Conservation (phyloP, 2,888 invertebrate genomes). For the Netelia melanura region DNA sequence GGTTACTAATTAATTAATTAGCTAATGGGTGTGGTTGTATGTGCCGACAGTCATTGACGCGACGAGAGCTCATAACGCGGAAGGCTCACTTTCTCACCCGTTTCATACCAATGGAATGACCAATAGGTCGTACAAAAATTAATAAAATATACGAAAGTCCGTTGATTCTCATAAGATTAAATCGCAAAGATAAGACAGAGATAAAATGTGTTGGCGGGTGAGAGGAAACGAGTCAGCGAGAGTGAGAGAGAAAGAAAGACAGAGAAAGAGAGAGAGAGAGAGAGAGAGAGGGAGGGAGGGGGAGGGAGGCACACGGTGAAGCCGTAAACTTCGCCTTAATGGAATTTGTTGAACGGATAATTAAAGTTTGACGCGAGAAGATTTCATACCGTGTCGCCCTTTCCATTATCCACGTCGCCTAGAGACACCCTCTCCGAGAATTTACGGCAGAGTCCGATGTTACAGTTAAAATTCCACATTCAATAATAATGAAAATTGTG, state of each 20-base stretch:
- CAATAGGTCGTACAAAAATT: slow-evolving; percentile 7
- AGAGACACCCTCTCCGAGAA: slow-evolving; percentile 15
- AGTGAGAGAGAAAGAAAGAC: no score
- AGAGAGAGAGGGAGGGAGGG: not conserved
- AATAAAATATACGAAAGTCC: slow-evolving; percentile 3
- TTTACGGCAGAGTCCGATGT: slow-evolving; percentile 55
- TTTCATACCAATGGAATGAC: slow-evolving; percentile 27
- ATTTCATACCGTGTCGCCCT: slow-evolving; percentile 54
- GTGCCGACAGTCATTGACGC: slow-evolving; percentile 36
- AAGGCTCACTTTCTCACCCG: not conserved
- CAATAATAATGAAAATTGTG: slow-evolving; percentile 64
- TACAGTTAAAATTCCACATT: slow-evolving; percentile 65
- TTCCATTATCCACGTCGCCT: slow-evolving; percentile 21
- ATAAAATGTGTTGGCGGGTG: slow-evolving; percentile 24
- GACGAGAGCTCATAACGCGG: not conserved
- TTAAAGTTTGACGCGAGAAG: slow-evolving; percentile 67
- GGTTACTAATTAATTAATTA: slow-evolving; percentile 60
- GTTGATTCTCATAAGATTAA: slow-evolving; percentile 41
- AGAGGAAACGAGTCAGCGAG: no score
- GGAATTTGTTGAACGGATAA: slow-evolving; percentile 71
- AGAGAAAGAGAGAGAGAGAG: not conserved
- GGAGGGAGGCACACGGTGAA: slow-evolving; percentile 10
- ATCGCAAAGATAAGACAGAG: slow-evolving; percentile 19
- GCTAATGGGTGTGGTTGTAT: slow-evolving; percentile 20
- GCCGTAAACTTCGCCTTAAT: slow-evolving; percentile 67